Base-by-base conservation (phyloP, 53 echinoderm and acorn worm genomes). In the Apostichopus leukothele region DNA sequence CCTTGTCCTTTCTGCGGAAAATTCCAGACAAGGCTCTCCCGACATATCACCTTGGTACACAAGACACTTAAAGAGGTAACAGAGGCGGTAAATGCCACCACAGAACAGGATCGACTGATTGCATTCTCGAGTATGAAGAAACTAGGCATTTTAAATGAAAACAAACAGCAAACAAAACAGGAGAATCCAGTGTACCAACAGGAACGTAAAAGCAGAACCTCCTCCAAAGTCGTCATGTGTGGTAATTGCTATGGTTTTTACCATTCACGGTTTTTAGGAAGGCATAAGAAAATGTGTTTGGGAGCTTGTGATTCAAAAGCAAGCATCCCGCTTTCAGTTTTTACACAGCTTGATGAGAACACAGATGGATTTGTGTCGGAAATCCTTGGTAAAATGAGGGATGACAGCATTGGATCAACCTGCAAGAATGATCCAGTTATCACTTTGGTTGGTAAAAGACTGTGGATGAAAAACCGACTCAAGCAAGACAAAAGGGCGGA, bases 361-460 rank as follows among this genome's bases (percentile, higher is more conserved):
- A 63, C 90, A 67, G 90, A 90, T 90, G 83, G 23, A 59, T 90
- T 90, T 68, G 53, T 75, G 73, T 23, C 74, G n/a, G 66, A 93
- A 19, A 84, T 93, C 53, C 68, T 93, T 7, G 83, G 84, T 73
- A 67, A 88, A 67, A 86, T 90, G 74, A 88, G 91, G 71, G 75
- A 84, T 71, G 89, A 89, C 76, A 74, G 89, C 25, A 25, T 25
- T 25, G 25, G 25, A 25, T 25, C 25, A 25, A 25, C 25, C 25
- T 25, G 25, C 25, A 25, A 25, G 25, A 25, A 25, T 25, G 25
- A 25, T 25, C 25, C 25, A 25, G 25, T 25, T 25, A 25, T 25
- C 25, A 25, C 25, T 25, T 25, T 25, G 25, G 25, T 25, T 25
- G 25, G 25, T 25, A 25, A 25, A 25, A 25, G 25, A 25, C 25